These are phyloP conservation scores for Thymallus thymallus DNA, from an alignment of 2,113 vertebrate genomes.

Conservation along the genomic window DNA sequence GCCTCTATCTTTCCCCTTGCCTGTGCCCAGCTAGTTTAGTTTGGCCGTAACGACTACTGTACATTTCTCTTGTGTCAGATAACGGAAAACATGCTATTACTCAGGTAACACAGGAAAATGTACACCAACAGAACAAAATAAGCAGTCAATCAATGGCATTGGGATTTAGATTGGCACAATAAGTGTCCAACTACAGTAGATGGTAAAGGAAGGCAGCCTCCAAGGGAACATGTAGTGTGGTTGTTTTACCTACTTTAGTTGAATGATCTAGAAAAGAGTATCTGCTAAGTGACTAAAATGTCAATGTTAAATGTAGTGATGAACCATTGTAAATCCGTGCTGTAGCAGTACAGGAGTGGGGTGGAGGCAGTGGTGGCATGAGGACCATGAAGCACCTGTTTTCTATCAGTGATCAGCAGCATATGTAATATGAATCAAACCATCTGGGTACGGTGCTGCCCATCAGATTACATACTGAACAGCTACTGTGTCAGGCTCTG, in stretches of 20 bases:
- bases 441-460: conserved; percentile 57
- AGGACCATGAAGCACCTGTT: conserved; percentile 47
- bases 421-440: conserved; percentile 51
- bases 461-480: conserved; percentile 42
- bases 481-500: too few species aligned
- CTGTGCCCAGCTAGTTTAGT: conserved; percentile 17
- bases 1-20: neutral
- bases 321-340: too few species aligned
- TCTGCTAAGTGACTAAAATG: neutral
- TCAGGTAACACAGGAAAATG: neutral
- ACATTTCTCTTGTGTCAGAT: conserved; percentile 14
- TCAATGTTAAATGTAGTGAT: neutral
- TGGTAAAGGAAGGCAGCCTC: too few species aligned
- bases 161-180: too few species aligned
- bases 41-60: conserved; percentile 28
- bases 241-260: too few species aligned
- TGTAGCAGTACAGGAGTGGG: neutral
- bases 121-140: too few species aligned
- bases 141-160: too few species aligned
- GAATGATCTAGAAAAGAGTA: neutral
- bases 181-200: too few species aligned
- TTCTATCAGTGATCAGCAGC: conserved; percentile 54
- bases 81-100: conserved; percentile 9
- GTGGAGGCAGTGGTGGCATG: neutral
- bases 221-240: too few species aligned